phyloP scores from a whole-genome alignment of 2,888 invertebrate genomes.

The Ceramica pisi region DNA sequence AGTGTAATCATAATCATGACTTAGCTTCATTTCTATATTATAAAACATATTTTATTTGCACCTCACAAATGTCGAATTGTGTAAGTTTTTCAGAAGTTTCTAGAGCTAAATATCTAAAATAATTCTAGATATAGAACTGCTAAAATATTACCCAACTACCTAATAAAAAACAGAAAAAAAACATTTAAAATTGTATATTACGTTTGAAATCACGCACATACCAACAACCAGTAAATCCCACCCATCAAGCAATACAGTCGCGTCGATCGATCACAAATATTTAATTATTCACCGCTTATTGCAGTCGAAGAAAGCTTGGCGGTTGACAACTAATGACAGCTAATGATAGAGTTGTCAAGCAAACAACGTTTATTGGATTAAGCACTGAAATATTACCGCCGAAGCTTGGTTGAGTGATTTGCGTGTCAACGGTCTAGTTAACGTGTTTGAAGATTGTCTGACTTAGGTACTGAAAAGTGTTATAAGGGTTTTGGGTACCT shows the following conservation, averaged over 20 bases:
- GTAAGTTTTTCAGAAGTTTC: no score
- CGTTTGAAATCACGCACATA: background rate
- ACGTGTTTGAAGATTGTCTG: background rate
- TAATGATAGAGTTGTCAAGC: constrained; percentile 50
- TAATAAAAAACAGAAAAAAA: background rate
- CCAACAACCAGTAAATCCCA: background rate
- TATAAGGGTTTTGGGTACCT: no score
- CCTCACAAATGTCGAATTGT: background rate
- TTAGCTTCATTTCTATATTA: background rate
- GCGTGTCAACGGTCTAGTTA: constrained; percentile 1
- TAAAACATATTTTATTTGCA: background rate
- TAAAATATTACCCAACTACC: background rate
- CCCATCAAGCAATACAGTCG: background rate
- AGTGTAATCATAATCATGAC: background rate
- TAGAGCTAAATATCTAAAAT: no score
- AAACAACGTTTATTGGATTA: constrained; percentile 35
- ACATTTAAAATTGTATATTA: background rate
- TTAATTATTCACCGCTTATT: constrained; percentile 49
- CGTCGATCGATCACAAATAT: constrained; percentile 11
- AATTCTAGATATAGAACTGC: no score
- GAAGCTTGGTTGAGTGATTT: constrained; percentile 36
- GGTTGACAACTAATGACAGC: constrained; percentile 48
- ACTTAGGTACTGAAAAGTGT: no score
- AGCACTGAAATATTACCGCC: constrained; percentile 35
- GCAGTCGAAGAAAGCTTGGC: constrained; percentile 33